Conservation (phyloP, 2,113 vertebrate genomes). For the Heterotilapia buettikoferi region DNA sequence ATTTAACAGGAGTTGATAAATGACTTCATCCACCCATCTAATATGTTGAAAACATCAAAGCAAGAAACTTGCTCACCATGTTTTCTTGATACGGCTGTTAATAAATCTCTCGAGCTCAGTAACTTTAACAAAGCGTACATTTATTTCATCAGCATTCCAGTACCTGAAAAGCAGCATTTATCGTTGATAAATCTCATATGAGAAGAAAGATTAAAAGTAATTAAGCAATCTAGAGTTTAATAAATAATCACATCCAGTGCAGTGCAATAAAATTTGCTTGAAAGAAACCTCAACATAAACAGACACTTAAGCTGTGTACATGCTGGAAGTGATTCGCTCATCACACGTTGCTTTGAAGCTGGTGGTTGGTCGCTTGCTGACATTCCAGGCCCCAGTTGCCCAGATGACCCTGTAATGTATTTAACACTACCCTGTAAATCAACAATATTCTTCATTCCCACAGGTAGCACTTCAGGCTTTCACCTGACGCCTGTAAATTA, state of each 20-base stretch:
- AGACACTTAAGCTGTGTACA: background rate
- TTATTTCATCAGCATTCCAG: background rate
- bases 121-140: background rate
- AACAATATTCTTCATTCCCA: background rate
- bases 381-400: background rate
- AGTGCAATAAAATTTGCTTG: background rate
- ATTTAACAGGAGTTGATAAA: background rate
- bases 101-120: background rate
- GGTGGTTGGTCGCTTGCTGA: accelerated
- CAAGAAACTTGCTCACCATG: background rate
- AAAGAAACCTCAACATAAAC: background rate
- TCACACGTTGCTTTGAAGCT: background rate
- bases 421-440: background rate
- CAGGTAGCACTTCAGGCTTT: background rate
- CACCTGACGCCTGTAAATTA: background rate
- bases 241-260: background rate
- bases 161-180: background rate
- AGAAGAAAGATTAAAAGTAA: background rate
- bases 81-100: background rate
- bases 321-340: background rate
- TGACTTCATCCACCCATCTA: background rate
- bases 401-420: background rate
- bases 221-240: background rate
- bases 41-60: background rate
- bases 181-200: accelerated